These are phyloP conservation scores for Apamea epomidion DNA, from an alignment of 2,888 invertebrate genomes.

Conservation along the genomic window DNA sequence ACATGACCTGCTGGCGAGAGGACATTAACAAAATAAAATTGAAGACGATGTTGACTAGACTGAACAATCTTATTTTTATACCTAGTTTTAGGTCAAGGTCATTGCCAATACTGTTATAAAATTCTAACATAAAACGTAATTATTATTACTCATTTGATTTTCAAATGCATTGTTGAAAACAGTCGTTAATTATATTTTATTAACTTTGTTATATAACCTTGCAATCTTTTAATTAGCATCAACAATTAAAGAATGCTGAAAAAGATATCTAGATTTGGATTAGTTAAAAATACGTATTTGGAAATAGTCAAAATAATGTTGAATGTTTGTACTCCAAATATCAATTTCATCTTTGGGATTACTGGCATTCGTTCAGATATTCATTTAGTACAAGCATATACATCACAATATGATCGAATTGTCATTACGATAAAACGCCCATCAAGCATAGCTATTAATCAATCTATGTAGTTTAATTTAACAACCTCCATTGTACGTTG, in stretches of 20 bases:
- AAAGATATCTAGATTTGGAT: neutral
- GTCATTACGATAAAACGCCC: slow-evolving; percentile 11
- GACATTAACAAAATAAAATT: neutral
- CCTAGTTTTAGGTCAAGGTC: slow-evolving; percentile 70
- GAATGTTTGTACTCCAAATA: neutral
- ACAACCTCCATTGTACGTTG: slow-evolving; percentile 2
- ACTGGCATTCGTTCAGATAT: neutral
- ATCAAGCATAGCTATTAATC: slow-evolving; percentile 13
- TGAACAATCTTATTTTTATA: neutral
- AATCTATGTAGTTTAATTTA: slow-evolving; percentile 40
- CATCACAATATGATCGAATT: neutral
- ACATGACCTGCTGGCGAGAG: too few species aligned
- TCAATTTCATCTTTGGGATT: neutral
- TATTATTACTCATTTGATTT: slow-evolving; percentile 7
- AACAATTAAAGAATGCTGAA: neutral
- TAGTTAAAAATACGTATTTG: neutral
- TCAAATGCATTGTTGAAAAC: neutral
- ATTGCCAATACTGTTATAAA: slow-evolving; percentile 48
- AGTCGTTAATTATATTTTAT: slow-evolving; percentile 7
- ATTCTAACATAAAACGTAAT: slow-evolving; percentile 11
- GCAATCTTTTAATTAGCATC: neutral
- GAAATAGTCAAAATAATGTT: neutral
- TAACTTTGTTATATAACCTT: slow-evolving; percentile 22
- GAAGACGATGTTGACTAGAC: neutral
- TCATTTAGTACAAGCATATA: neutral